Evolutionary conservation across 2,113 vertebrate species (phyloP).

Genomic region (Antechinus flavipes): DNA sequence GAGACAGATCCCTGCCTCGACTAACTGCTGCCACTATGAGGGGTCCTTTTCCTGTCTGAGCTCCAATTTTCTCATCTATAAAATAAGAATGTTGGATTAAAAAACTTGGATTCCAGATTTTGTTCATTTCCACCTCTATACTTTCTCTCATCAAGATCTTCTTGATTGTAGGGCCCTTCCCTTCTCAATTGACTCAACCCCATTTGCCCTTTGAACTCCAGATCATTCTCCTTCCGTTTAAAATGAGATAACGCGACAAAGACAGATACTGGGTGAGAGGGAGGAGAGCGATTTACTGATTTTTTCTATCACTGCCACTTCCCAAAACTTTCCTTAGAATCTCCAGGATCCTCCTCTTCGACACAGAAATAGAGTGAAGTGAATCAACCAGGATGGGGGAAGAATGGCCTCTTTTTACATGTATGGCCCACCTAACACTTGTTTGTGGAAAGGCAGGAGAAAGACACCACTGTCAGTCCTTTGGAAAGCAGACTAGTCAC

Average conservation of each 20-base stretch:
- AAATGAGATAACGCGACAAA: too few species aligned
- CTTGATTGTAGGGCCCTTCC: background rate
- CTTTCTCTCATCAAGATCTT: background rate
- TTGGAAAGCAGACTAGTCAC: background rate
- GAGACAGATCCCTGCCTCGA: background rate
- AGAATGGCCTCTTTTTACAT: background rate
- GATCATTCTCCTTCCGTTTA: background rate
- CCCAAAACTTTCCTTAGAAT: background rate
- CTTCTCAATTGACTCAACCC: background rate
- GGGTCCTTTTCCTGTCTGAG: too few species aligned
- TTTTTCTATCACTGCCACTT: background rate
- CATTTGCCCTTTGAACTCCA: background rate
- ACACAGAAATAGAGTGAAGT: background rate
- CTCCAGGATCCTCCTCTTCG: background rate
- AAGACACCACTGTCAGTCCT: background rate
- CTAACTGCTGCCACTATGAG: too few species aligned
- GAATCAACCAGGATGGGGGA: background rate
- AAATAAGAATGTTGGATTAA: background rate
- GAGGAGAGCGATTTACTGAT: background rate
- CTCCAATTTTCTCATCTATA: background rate
- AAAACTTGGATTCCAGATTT: background rate
- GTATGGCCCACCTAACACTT: background rate
- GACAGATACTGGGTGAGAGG: too few species aligned
- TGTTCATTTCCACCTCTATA: background rate
- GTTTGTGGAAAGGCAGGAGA: background rate